Percentiles rank a stretch among this genome's conserved stretches.
phyloP scores from a whole-genome alignment of 2,113 vertebrate genomes.

The Corythoichthys intestinalis region DNA sequence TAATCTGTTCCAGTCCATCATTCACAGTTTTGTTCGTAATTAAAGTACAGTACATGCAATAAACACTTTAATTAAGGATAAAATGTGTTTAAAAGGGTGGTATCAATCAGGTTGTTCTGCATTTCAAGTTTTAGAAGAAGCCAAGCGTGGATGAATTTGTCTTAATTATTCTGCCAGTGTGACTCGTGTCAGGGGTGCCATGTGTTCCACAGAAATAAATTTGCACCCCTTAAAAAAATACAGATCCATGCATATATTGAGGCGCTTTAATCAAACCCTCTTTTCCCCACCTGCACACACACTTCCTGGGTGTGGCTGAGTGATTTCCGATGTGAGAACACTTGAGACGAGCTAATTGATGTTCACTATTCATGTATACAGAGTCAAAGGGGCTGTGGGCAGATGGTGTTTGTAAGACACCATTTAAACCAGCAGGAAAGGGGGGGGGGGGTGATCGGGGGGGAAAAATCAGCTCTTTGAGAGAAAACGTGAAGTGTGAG shows the following conservation, averaged over 20 bases:
- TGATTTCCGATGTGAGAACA: conserved; percentile 45
- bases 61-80: not conserved
- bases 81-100: not conserved
- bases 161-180: conserved; percentile 26
- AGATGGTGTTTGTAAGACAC: conserved; percentile 58
- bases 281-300: conserved; percentile 40
- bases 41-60: not conserved
- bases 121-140: not conserved
- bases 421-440: conserved; percentile 29
- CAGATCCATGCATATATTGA: conserved; percentile 53
- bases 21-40: not conserved
- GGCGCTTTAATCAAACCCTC: conserved; percentile 56
- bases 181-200: conserved; percentile 60
- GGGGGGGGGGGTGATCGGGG: not conserved
- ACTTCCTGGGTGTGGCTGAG: conserved; percentile 47
- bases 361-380: conserved; percentile 51
- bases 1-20: no score
- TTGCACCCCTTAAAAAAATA: conserved; percentile 56
- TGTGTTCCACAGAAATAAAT: conserved; percentile 61
- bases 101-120: not conserved
- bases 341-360: conserved; percentile 63
- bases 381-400: conserved; percentile 34
- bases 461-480: not conserved
- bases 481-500: conserved; percentile 4
- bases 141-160: not conserved